Percentiles rank a stretch among this genome's conserved stretches.
These are phyloP conservation scores for Pharmacophagus antenor DNA, from an alignment of 2,888 invertebrate species.

Conservation along the genomic window DNA sequence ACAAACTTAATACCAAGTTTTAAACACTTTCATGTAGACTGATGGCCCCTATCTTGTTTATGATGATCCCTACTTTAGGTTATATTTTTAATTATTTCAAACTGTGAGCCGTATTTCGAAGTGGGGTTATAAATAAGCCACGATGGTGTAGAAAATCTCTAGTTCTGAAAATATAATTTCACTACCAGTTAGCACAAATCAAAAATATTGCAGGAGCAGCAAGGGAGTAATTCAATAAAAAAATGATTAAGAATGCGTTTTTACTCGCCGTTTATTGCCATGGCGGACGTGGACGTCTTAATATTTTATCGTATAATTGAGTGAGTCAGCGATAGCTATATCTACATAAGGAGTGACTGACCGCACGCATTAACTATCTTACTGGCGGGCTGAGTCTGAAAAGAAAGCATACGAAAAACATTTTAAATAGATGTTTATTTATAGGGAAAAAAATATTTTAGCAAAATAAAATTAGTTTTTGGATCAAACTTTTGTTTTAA, in stretches of 20 bases:
- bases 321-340: conserved; percentile 22
- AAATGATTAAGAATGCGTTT: conserved; percentile 21
- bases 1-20: too few relatives aligned
- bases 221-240: conserved; percentile 13
- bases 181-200: neutral
- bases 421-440: too few relatives aligned
- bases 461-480: too few relatives aligned
- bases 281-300: conserved; percentile 24
- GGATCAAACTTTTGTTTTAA: too few relatives aligned
- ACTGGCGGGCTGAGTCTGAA: neutral
- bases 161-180: neutral
- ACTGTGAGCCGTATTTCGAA: neutral
- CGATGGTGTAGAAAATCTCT: neutral
- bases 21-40: too few relatives aligned
- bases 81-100: neutral
- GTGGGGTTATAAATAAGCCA: neutral
- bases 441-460: too few relatives aligned
- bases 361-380: conserved; percentile 19
- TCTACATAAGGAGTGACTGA: conserved; percentile 13
- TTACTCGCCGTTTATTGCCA: conserved; percentile 22
- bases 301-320: conserved; percentile 24
- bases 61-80: too few relatives aligned
- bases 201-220: neutral
- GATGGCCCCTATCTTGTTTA: too few relatives aligned
- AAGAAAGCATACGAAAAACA: neutral